Base-by-base conservation (phyloP, 1,140 invertebrate species). In the Oryzaephilus surinamensis region DNA sequence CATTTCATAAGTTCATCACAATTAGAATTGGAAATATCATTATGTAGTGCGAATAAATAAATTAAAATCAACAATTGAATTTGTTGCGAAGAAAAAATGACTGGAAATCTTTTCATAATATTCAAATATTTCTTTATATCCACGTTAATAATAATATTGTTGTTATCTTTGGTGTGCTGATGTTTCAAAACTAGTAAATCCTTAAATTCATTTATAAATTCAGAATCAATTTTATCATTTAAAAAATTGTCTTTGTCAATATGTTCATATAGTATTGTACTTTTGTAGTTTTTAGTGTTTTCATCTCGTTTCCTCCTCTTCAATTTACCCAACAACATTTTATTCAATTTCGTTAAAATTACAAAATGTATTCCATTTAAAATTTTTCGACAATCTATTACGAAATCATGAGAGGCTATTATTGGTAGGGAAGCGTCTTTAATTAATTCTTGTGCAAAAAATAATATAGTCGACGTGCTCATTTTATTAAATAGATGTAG, bases 331-430 rank as follows among this genome's bases (percentile, higher is more conserved):
- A n/a, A n/a, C 4, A 48, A 40, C 10, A 40, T 18, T 40, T 48
- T 55, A 32, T 48, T 51, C 14, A 52, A 44, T 48, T 55, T 54
- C 6, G 37, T 19, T 10, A 54, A 35, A n/a, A 44, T 16, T 13
- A 40, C 30, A 28, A 42, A 51, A 24, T 41, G 12, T 3, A 50
- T 37, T 14, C 43, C 39, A 23, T 44, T 41, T 5, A 35, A 35
- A 35, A 56, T 23, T 24, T 23, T 28, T 4, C 23, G 10, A 19
- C 42, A 50, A 32, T 52, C 43, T n/a, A n/a, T n/a, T n/a, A n/a
- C n/a, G n/a, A 29, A 32, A 20, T 47, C 23, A 20, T 39, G 33
- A 30, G 31, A 29, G 10, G 29, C 15, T 4, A 35, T 41, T 3
- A 44, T 15, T 20, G 18, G 26, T n/a, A 32, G 21, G 4, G 7